A percentile compares a stretch with the other conserved stretches of the same genome.
These are phyloP conservation scores for Pseudotriccus pelzelni DNA, from an alignment of 2,797 vertebrate genomes.

Conservation along the genomic window DNA sequence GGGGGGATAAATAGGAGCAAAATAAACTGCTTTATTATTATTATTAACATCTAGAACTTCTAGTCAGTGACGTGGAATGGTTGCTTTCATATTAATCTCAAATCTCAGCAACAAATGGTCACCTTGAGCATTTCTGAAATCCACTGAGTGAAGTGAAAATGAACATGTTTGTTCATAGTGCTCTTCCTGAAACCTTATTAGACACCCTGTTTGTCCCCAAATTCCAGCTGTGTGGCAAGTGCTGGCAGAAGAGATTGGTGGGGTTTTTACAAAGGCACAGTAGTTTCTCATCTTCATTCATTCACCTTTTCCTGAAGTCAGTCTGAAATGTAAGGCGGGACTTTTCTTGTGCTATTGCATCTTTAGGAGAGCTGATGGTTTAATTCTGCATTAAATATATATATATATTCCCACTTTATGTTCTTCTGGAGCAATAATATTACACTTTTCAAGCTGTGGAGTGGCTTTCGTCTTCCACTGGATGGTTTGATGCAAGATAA, in stretches of 20 bases:
- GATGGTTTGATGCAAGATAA: not conserved
- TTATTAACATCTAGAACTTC: not conserved
- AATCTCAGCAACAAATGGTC: not conserved
- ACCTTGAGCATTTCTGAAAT: not conserved
- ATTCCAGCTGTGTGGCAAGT: not conserved
- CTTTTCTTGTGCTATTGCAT: not conserved
- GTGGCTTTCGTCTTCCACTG: not conserved
- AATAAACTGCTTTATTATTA: not conserved
- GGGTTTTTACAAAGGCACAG: not conserved
- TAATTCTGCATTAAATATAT: not conserved
- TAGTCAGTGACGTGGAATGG: not conserved
- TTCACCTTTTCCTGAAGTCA: not conserved
- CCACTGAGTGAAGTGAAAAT: not conserved
- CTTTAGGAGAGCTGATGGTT: not conserved
- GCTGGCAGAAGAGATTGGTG: not conserved
- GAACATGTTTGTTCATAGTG: not conserved
- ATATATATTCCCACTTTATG: not conserved
- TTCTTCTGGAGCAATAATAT: not conserved
- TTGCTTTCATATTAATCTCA: not conserved
- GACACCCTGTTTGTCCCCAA: not conserved
- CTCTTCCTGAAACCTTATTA: not conserved
- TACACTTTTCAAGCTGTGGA: not conserved
- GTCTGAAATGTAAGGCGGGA: not conserved
- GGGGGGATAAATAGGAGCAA: not conserved
- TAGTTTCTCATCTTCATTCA: not conserved